Conservation (phyloP, 2,888 invertebrate genomes). For the Carpatolechia fugitivella region DNA sequence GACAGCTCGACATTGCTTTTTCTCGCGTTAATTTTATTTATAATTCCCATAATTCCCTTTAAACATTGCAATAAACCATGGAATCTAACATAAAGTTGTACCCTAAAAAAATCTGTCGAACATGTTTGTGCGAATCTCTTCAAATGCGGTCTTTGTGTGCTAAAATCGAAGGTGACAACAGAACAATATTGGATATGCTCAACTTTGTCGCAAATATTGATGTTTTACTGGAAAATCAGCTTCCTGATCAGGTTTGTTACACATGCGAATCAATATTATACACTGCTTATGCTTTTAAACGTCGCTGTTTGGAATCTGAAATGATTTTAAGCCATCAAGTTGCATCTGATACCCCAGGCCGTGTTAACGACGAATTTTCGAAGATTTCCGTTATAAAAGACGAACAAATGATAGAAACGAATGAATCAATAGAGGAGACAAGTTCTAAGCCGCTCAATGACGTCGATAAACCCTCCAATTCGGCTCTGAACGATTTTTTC, state of each 20-base stretch:
- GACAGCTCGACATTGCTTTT: too few species aligned
- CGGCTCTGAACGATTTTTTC: neutral
- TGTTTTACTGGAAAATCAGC: slow-evolving; percentile 42
- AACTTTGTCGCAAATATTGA: slow-evolving; percentile 49
- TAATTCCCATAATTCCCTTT: too few species aligned
- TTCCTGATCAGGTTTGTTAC: slow-evolving; percentile 60
- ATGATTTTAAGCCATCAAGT: slow-evolving; percentile 42
- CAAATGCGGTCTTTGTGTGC: slow-evolving; percentile 47
- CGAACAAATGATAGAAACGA: slow-evolving; percentile 17
- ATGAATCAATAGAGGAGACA: neutral
- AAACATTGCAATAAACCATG: too few species aligned
- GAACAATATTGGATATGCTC: slow-evolving; percentile 40
- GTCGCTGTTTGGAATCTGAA: slow-evolving; percentile 55
- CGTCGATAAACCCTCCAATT: neutral
- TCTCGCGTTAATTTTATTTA: too few species aligned
- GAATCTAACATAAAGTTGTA: slow-evolving; percentile 16
- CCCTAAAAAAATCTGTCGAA: slow-evolving; percentile 49
- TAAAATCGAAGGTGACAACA: slow-evolving; percentile 36
- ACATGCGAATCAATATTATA: slow-evolving; percentile 50
- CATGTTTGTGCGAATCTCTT: slow-evolving; percentile 46
- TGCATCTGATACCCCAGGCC: slow-evolving; percentile 15
- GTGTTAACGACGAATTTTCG: neutral
- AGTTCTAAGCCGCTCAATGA: neutral
- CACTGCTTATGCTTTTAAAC: slow-evolving; percentile 56
- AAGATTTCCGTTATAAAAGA: slow-evolving; percentile 24